Evolutionary conservation across 2,797 vertebrate species (phyloP), one percentile per base, ranked within the genome.

Genomic region (Onychomys torridus): DNA sequence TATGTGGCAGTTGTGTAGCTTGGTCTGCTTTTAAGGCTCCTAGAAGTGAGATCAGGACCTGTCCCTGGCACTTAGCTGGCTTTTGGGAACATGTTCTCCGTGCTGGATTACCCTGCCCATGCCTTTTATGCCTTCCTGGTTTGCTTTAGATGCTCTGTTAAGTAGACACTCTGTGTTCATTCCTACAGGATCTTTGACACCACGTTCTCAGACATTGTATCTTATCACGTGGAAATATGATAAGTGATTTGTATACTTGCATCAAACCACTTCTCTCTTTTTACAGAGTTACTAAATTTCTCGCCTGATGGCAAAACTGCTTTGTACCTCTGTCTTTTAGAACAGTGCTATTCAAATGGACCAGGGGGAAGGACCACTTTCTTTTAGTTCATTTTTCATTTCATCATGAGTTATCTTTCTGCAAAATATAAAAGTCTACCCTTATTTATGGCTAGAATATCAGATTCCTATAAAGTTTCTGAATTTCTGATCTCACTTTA

Each of bases 401-500:
- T 91, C n/a, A 55, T 83, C 32, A 75, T 23, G 1, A 79, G 16
- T 69, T 77, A 71, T 89, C 46, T 32, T 87, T 94, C 69, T 57
- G 34, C 59, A 75, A 76, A 87, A 92, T 83, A 67, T 59, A 69
- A 90, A 94, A 67, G 5, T 65, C 46, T 40, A 83, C n/a, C 85
- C 25, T 85, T 67, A 25, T 12, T 87, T 90, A 55, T 87, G 86
- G 25, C 1, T 12, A 14, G 32, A 96, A 21, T 82, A 29, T 61
- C 43, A 85, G 7, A 40, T 81, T 88, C 34, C 59, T 90, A 6
- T 90, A 92, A 79, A 93, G 19, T 75, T 75, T 94, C 65, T 32
- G 85, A 84, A 46, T 76, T 25, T 55, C 23, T 65, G 23, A 21
- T 90, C 40, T 84, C 21, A 34, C 37, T 91, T 71, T 82, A 76